Base-by-base conservation (phyloP, 2,888 invertebrate genomes). In the Hemicrepidius hirtus region DNA sequence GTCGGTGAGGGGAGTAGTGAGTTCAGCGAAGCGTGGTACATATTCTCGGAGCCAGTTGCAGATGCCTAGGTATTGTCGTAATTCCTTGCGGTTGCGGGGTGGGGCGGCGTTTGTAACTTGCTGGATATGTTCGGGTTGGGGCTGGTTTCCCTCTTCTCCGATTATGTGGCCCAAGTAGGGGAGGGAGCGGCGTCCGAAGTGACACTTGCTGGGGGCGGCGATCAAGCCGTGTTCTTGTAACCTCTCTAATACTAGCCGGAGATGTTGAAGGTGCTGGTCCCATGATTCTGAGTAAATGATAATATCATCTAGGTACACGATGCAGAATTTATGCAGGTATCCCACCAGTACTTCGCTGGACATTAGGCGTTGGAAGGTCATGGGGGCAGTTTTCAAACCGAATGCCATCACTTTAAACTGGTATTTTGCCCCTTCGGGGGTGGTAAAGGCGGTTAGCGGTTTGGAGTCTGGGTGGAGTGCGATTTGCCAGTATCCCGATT, bases 401-500 rank as follows among this genome's bases (percentile, higher is more conserved):
- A 81, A 81, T 0, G 80, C 80, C 80, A 80, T 82, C 0, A 82
- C 79, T 3, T 64, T 64, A 41, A 80, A 83, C 40, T 81, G 78
- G 66, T 78, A 83, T 0, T 75, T 73, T 0, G 79, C 78, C 1
- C 80, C 79, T 32, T 79, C 74, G 0, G 82, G 81, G 0, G 81
- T 78, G 7, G 76, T 28, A 55, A 82, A 82, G 0, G 66, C 72
- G 9, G 77, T 78, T 44, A 77, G 74, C n/a, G 68, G 71, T 9
- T 40, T 16, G 37, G 76, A 76, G 0, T 46, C 16, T 6, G 20
- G n/a, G 12, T 44, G 21, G 4, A 77, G 71, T 3, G 40, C 24
- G 0, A 78, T 44, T 55, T 76, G 76, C 57, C 44, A 28, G 28
- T 16, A 44, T 2, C 28, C 28, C 3, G 16, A 32, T 7, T 32